These are phyloP conservation scores for Nyctereutes procyonoides DNA, from an alignment of 2,113 vertebrate species.

Conservation along the genomic window DNA sequence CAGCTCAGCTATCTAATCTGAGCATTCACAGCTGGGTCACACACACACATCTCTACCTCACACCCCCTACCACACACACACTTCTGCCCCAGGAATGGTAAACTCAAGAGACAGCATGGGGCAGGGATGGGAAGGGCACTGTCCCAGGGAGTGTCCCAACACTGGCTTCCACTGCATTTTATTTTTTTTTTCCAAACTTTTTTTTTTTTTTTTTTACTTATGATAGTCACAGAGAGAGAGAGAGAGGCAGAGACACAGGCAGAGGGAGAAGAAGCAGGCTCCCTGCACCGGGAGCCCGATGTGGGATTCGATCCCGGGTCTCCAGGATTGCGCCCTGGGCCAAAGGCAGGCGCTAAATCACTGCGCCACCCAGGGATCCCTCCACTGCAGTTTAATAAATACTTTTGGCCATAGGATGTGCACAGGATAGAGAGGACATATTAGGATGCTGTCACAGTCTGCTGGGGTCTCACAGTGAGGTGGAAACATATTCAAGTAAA, in stretches of 20 bases:
- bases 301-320: too few species aligned
- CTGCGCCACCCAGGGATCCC: too few species aligned
- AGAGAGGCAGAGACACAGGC: too few species aligned
- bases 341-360: too few species aligned
- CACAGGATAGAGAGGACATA: not conserved
- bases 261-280: too few species aligned
- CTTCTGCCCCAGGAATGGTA: not conserved
- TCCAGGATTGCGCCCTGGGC: too few species aligned
- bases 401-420: not conserved
- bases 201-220: too few species aligned
- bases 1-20: not conserved
- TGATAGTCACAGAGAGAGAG: too few species aligned
- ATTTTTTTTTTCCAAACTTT: too few species aligned
- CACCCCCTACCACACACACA: not conserved
- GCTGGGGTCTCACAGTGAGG: not conserved
- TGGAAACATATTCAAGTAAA: not conserved
- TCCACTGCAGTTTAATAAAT: not conserved
- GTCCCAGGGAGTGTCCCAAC: not conserved
- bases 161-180: not conserved
- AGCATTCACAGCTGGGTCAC: not conserved
- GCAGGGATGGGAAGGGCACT: not conserved
- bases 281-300: too few species aligned
- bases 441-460: fast-evolving
- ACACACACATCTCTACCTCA: not conserved
- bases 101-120: not conserved